Base-by-base conservation (phyloP, 2,888 invertebrate species). In the Sipha maydis region DNA sequence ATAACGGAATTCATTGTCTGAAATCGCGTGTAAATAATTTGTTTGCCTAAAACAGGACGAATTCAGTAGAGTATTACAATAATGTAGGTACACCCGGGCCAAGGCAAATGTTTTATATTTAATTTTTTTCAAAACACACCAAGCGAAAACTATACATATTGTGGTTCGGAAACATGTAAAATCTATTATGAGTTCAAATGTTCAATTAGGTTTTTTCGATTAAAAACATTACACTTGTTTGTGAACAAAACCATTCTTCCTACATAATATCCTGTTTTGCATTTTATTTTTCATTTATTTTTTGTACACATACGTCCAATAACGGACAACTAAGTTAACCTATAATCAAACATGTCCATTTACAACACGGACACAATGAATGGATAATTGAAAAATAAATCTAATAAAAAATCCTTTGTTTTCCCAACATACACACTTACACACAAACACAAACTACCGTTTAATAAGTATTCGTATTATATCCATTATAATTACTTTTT, bases 191-290 rank as follows among this genome's bases (percentile, higher is more conserved):
- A 54, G 75, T 84, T 61, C 25, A 61, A 25, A 61, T 61, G 61
- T 61, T 83, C 75, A 84, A 76, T 75, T 41, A 38, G 61, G 61
- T 84, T 76, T 61, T 84, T 84, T 84, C 38, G 21, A 75, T 76
- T 76, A 61, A 76, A 83, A 84, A 28, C 56, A 83, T 38, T 38
- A 67, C 61, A 38, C 38, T 67, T 17, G 79, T 80, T 61, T 80
- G 38, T 38, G n/a, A 80, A 80, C 25, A 67, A 38, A 67, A 41
- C 80, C 67, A 80, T 17, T 38, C 2, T 38, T 31, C 21, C 31
- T 25, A 48, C 21, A 11, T 3, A 56, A 56, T 78, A 34, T 78
- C 78, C 78, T 78, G 56, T 78, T 78, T 78, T 48, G 17, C 17
- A 17, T 71, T 28, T 31, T 71, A 31, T 71, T 56, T 9, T 61